These are phyloP conservation scores for Mobula hypostoma DNA, from an alignment of 2,113 vertebrate species.

Conservation along the genomic window DNA sequence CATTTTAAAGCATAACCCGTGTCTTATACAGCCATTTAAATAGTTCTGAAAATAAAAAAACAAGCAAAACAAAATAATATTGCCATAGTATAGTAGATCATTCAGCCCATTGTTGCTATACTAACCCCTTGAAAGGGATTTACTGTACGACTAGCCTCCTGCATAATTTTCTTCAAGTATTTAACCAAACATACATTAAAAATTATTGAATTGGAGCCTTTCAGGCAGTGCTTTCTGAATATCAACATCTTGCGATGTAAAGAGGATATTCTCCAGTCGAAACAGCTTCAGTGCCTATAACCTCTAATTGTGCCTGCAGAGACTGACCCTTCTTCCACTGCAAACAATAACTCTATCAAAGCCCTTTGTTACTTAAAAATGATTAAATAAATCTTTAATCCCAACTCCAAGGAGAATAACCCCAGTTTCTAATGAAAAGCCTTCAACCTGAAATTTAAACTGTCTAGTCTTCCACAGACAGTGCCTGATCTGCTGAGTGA, in stretches of 20 bases:
- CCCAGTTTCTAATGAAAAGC: too few species aligned
- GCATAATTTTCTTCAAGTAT: background rate
- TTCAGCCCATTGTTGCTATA: background rate
- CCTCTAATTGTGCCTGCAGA: background rate
- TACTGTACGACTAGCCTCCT: background rate
- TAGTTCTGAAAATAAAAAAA: background rate
- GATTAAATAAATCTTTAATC: too few species aligned
- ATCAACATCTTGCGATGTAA: background rate
- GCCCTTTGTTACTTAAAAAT: background rate
- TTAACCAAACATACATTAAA: background rate
- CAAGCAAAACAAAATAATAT: background rate
- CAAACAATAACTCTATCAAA: background rate
- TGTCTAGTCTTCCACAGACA: too few species aligned
- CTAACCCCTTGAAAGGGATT: background rate
- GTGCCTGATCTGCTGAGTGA: too few species aligned
- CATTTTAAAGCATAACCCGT: too few species aligned
- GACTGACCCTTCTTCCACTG: background rate
- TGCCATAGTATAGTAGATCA: background rate
- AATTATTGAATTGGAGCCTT: background rate
- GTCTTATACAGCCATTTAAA: background rate
- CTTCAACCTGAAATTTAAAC: too few species aligned
- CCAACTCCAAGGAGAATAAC: too few species aligned
- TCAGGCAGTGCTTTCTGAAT: background rate
- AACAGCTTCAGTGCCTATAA: background rate
- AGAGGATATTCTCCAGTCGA: background rate